These are phyloP conservation scores for Aplidium turbinatum DNA, from an alignment of 23 tunicate genomes.

Conservation along the genomic window DNA sequence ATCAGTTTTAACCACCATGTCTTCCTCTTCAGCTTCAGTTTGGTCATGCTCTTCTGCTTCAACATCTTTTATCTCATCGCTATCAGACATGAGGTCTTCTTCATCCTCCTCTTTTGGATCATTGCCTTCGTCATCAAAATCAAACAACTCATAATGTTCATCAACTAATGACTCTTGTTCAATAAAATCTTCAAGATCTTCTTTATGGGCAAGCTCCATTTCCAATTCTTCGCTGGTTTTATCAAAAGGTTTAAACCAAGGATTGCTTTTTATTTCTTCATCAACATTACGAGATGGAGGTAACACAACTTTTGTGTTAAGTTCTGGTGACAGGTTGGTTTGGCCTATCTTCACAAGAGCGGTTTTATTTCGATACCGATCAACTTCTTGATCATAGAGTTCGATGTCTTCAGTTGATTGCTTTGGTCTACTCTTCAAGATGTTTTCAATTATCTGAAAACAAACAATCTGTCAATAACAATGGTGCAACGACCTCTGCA, in stretches of 20 bases:
- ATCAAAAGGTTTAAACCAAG: constrained; percentile 1
- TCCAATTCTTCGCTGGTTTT: neutral
- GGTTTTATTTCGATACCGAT: neutral
- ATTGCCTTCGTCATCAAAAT: neutral
- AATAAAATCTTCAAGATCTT: neutral
- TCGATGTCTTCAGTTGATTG: neutral
- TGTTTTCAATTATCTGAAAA: neutral
- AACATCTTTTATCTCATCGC: too few species aligned
- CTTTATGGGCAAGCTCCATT: neutral
- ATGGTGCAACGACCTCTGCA: too few species aligned
- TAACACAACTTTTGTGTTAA: too few species aligned
- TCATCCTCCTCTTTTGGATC: neutral
- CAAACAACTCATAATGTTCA: neutral
- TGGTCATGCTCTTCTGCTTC: too few species aligned
- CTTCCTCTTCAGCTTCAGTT: too few species aligned
- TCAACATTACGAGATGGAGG: neutral
- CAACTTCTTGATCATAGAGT: neutral
- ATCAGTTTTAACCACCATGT: too few species aligned
- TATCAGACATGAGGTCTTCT: too few species aligned
- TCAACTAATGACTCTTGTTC: neutral
- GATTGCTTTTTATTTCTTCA: neutral
- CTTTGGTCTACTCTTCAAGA: neutral
- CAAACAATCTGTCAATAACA: too few species aligned
- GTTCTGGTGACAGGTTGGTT: too few species aligned
- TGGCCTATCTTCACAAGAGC: too few species aligned